Conservation (phyloP, 2,797 vertebrate genomes). For the Acridotheres tristis region DNA sequence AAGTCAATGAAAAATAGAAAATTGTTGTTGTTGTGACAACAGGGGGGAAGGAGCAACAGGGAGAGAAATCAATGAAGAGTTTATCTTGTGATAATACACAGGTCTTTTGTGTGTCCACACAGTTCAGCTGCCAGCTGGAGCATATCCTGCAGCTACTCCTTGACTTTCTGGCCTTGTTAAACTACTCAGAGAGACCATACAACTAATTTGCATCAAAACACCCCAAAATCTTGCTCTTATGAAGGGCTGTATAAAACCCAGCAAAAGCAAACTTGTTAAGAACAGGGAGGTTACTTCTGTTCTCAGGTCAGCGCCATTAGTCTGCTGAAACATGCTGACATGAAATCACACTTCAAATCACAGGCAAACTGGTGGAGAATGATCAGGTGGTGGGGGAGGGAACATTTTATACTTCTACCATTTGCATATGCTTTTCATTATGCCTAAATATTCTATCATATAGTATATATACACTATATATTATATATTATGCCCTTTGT, state of each 20-base stretch:
- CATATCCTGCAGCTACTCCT: not conserved
- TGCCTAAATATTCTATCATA: not conserved
- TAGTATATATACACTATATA: no score
- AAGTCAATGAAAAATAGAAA: no score
- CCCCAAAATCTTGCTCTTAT: not conserved
- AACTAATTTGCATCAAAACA: not conserved
- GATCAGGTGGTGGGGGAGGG: not conserved
- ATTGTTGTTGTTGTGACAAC: not conserved
- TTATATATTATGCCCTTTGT: not conserved
- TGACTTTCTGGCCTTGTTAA: not conserved
- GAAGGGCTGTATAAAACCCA: not conserved
- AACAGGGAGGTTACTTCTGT: not conserved
- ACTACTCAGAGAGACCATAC: not conserved
- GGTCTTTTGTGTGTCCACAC: not conserved
- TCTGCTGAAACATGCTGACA: not conserved
- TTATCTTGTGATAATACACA: not conserved
- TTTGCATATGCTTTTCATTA: not conserved
- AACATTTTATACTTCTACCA: not conserved
- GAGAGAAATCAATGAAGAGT: not conserved
- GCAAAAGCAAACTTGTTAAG: not conserved
- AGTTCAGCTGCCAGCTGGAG: not conserved
- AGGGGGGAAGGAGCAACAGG: not conserved
- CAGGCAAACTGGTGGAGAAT: not conserved
- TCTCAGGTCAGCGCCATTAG: not conserved
- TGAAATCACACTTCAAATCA: not conserved